Evolutionary conservation across 2,113 vertebrate species (phyloP).

Genomic region (Microtus ochrogaster): DNA sequence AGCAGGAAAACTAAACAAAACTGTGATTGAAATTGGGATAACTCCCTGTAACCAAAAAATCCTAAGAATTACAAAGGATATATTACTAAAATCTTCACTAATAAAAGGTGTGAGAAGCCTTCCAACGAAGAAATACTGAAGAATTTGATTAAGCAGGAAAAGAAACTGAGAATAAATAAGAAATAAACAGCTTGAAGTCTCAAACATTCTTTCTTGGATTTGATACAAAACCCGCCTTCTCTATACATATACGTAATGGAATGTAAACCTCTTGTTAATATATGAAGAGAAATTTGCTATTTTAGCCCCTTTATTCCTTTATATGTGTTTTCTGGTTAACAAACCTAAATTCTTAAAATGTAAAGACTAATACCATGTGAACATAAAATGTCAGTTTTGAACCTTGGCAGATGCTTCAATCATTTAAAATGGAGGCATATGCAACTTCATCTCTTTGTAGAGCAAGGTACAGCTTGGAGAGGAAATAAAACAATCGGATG

Average conservation of each 20-base stretch:
- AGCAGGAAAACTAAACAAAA: neutral
- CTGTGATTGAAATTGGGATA: neutral
- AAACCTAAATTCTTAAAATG: neutral
- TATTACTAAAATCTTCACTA: neutral
- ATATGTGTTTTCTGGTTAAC: neutral
- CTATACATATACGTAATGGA: neutral
- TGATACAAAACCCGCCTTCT: neutral
- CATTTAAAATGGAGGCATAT: neutral
- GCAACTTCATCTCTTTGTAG: neutral
- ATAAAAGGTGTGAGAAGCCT: neutral
- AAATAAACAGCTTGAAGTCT: neutral
- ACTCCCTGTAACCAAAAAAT: neutral
- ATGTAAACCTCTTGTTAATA: slow-evolving; percentile 22
- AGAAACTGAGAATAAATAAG: neutral
- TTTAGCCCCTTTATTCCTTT: neutral
- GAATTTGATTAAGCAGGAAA: neutral
- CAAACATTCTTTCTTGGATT: neutral
- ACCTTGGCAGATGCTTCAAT: neutral
- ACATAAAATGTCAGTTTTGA: neutral
- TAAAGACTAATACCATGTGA: neutral
- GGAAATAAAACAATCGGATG: neutral
- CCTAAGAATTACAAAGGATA: neutral
- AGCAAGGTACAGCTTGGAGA: slow-evolving; percentile 1
- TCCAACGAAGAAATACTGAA: neutral
- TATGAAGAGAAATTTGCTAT: neutral